A percentile compares a stretch with the other conserved stretches of the same genome.
These are phyloP conservation scores for Onychomys leucogaster DNA, from an alignment of 2,797 vertebrate genomes.

Conservation along the genomic window DNA sequence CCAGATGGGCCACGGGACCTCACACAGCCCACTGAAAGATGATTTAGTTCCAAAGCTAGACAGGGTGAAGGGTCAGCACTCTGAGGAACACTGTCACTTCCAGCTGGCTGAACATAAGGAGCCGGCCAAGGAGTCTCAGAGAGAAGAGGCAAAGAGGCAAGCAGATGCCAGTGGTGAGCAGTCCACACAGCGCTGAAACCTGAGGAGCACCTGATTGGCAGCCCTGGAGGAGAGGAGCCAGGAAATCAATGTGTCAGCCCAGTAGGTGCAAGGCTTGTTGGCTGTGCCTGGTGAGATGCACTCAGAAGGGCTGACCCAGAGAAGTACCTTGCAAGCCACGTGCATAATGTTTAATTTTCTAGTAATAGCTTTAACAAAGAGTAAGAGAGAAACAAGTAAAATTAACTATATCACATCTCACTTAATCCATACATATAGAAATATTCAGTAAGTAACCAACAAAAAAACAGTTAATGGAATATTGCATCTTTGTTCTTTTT, in stretches of 20 bases:
- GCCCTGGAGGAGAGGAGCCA: background rate
- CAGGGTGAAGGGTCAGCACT: background rate
- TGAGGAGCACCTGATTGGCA: background rate
- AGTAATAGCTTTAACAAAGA: background rate
- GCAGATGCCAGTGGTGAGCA: background rate
- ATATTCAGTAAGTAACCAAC: background rate
- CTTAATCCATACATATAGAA: conserved; percentile 8
- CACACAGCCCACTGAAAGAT: conserved; percentile 21
- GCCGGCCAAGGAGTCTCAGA: background rate
- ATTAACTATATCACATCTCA: background rate
- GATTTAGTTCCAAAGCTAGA: background rate
- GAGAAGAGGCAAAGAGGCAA: background rate
- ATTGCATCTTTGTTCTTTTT: background rate
- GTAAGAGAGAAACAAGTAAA: conserved; percentile 3
- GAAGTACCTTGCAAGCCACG: background rate
- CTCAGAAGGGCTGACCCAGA: background rate
- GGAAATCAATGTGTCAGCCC: background rate
- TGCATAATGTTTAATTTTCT: background rate
- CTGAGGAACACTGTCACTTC: background rate
- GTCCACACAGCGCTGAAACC: background rate
- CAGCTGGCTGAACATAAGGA: background rate
- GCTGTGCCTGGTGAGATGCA: background rate
- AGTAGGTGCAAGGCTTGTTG: background rate
- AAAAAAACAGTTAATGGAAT: background rate
- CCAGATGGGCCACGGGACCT: background rate